Conservation (phyloP, 92 coral and sea anemone species). For the Blastomussa wellsi region DNA sequence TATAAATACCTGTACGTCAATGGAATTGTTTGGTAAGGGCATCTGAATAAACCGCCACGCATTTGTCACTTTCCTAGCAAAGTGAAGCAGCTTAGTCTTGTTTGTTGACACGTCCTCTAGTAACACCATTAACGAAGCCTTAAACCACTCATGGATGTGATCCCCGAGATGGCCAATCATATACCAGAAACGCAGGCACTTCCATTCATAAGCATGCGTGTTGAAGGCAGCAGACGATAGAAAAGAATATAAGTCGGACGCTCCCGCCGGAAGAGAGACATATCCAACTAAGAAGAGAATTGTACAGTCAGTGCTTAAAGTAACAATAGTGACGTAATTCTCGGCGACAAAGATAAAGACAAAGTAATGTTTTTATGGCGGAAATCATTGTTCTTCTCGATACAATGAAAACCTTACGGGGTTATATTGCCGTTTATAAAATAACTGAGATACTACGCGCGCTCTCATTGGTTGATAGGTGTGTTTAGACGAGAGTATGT, state of each 20-base stretch:
- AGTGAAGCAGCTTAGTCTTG: neutral
- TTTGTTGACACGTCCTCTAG: neutral
- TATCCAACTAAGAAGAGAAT: neutral
- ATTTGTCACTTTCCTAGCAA: neutral
- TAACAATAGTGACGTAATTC: too few relatives aligned
- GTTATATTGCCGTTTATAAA: neutral
- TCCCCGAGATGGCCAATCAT: neutral
- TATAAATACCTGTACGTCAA: conserved; percentile 4
- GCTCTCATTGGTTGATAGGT: too few relatives aligned
- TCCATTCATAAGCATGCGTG: conserved; percentile 38
- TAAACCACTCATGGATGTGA: neutral
- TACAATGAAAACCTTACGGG: neutral
- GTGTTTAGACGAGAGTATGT: too few relatives aligned
- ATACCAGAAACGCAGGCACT: conserved; percentile 52
- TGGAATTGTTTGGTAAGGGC: neutral
- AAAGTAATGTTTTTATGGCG: too few relatives aligned
- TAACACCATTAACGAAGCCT: neutral
- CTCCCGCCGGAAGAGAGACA: neutral
- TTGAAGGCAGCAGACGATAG: conserved; percentile 32
- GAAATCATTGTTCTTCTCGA: neutral
- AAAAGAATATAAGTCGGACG: neutral
- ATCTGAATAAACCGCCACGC: neutral
- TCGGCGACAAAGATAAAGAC: too few relatives aligned
- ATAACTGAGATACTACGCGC: too few relatives aligned
- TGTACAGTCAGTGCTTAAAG: neutral